phyloP scores from a whole-genome alignment of 2,888 invertebrate species.

The Taenaris catops region DNA sequence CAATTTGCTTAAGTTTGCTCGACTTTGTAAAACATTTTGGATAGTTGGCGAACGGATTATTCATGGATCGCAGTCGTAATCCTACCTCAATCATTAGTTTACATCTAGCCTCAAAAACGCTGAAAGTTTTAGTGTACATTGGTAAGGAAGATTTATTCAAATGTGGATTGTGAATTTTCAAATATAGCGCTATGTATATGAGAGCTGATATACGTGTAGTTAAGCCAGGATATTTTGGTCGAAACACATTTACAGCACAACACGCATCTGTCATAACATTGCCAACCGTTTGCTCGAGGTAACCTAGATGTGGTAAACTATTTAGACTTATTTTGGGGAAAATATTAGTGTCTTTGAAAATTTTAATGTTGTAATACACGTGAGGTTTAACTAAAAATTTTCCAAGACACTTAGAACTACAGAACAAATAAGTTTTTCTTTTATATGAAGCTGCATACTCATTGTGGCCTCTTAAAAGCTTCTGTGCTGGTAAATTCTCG shows the following conservation, averaged over 20 bases:
- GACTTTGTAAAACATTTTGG: slow-evolving; percentile 40
- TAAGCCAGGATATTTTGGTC: slow-evolving; percentile 82
- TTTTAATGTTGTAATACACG: slow-evolving; percentile 62
- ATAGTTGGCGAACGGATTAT: slow-evolving; percentile 79
- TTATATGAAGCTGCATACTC: slow-evolving; percentile 68
- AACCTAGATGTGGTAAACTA: slow-evolving; percentile 77
- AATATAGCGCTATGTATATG: slow-evolving; percentile 74
- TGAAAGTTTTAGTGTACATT: slow-evolving; percentile 52
- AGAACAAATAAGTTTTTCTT: slow-evolving; percentile 78
- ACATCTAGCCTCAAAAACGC: slow-evolving; percentile 50
- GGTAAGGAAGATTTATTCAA: slow-evolving; percentile 35
- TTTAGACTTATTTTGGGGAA: slow-evolving; percentile 63
- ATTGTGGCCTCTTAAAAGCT: slow-evolving; percentile 56
- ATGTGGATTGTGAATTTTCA: slow-evolving; percentile 74
- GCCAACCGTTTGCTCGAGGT: slow-evolving; percentile 81
- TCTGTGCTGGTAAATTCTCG: slow-evolving; percentile 68
- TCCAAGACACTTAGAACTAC: slow-evolving; percentile 62
- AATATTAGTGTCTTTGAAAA: slow-evolving; percentile 48
- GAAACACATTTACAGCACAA: slow-evolving; percentile 61
- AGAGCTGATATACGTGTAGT: slow-evolving; percentile 68
- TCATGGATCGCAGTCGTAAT: slow-evolving; percentile 63
- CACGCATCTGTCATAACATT: slow-evolving; percentile 75
- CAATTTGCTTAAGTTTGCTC: slow-evolving; percentile 16
- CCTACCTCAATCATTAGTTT: slow-evolving; percentile 55
- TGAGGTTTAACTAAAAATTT: slow-evolving; percentile 75